These are phyloP conservation scores for Myotis yumanensis DNA, from an alignment of 2,113 vertebrate species.

Conservation along the genomic window DNA sequence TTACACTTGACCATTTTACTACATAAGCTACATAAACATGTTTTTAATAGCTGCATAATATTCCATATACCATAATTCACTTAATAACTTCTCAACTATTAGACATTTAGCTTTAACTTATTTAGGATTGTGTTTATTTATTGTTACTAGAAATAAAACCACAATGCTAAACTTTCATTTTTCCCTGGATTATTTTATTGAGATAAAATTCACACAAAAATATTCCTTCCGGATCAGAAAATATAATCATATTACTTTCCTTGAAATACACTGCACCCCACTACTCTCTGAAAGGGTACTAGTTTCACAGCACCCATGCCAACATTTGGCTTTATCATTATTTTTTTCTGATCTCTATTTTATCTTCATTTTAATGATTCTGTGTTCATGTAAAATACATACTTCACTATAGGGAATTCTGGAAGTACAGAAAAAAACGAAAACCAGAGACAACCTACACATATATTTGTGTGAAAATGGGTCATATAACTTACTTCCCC, in stretches of 20 bases:
- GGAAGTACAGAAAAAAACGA: conserved; percentile 9
- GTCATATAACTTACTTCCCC: not conserved
- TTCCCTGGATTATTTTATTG: conserved; percentile 1
- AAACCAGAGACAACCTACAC: not conserved
- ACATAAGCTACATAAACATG: not conserved
- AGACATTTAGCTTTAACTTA: not conserved
- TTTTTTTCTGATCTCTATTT: not conserved
- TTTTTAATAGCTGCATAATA: not conserved
- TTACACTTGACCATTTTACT: not conserved
- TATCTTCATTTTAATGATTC: not conserved
- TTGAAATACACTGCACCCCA: not conserved
- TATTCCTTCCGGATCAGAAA: not conserved
- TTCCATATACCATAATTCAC: not conserved
- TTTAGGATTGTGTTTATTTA: not conserved
- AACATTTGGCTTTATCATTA: not conserved
- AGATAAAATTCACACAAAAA: not conserved
- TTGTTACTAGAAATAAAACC: not conserved
- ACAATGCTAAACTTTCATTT: not conserved
- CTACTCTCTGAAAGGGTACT: not conserved
- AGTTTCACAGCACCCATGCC: not conserved
- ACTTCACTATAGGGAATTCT: not conserved
- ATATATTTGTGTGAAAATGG: not conserved
- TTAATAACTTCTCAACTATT: not conserved
- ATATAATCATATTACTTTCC: not conserved
- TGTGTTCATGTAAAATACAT: not conserved